Base-by-base conservation (phyloP, 2,113 vertebrate species). In the Mellivora capensis region DNA sequence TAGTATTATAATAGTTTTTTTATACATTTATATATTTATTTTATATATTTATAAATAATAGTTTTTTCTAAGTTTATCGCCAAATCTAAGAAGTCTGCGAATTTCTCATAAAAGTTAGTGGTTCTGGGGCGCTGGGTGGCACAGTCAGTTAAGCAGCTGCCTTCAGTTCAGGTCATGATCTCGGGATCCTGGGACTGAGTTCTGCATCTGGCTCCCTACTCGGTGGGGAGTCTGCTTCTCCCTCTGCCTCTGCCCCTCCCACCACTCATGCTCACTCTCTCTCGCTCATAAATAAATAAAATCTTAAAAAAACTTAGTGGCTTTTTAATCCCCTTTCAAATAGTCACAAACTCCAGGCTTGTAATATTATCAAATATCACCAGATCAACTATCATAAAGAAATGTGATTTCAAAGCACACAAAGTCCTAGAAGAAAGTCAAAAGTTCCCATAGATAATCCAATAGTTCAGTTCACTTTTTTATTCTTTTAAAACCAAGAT, bases 401-500 rank as follows among this genome's bases (percentile, higher is more conserved):
- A 59, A 47, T 25, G 21, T 84, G 39, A 90, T 62, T 94, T 95
- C 44, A 71, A 59, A 87, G 57, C 52, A 71, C 31, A 71, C 5
- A 57, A 77, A 81, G 6, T 91, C 80, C 25, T 42, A 79, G 44
- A 90, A 59, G 76, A 77, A 95, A 84, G 44, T 20, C 34, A 79
- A 83, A 59, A 81, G 18, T 71, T 89, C n/a, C 23, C 29, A 77
- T 0, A 87, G 47, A 44, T 80, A 54, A 95, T 18, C 6, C 2
- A 87, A 77, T 1, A 44, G 49, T 83, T 87, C 42, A 87, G 34
- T 59, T 88, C 85, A 90, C 39, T 34, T 64, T 90, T 87, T 94
- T 61, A 39, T 72, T 93, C 61, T 76, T 94, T 96, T 86, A 86
- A 95, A 88, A 72, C 25, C 13, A 97, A 89, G 44, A 80, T 95